phyloP scores from a whole-genome alignment of 2,888 invertebrate genomes.

The Diaprepes abbreviatus region DNA sequence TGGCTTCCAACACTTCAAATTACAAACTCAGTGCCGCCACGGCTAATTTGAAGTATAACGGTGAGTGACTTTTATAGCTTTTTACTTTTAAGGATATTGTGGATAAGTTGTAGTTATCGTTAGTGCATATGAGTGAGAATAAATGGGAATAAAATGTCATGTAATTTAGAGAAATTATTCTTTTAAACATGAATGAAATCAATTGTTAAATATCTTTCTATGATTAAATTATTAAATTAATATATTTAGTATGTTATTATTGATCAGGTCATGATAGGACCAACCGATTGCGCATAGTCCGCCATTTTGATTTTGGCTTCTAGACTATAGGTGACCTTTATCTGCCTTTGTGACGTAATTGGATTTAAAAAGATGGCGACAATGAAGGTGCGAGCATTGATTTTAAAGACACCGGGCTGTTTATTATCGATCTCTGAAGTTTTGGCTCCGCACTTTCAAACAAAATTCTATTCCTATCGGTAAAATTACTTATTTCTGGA shows the following conservation, averaged over 20 bases:
- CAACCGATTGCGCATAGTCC: slow-evolving; percentile 34
- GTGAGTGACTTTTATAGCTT: slow-evolving; percentile 57
- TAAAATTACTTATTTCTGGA: no score
- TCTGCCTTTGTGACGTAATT: slow-evolving; percentile 15
- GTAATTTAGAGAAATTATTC: neutral
- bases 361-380: slow-evolving; percentile 16
- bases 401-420: neutral
- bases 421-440: no score
- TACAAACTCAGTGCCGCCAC: slow-evolving; percentile 63
- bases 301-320: slow-evolving; percentile 25
- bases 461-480: no score
- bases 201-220: neutral
- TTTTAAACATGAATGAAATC: neutral
- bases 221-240: neutral
- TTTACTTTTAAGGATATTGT: neutral
- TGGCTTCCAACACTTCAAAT: slow-evolving; percentile 64
- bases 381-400: neutral
- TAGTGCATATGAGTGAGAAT: neutral
- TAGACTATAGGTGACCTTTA: slow-evolving; percentile 22
- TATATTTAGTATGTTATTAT: neutral
- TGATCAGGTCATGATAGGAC: slow-evolving; percentile 10
- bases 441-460: no score
- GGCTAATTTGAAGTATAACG: slow-evolving; percentile 63
- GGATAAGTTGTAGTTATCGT: neutral
- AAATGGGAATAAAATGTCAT: neutral